These are phyloP conservation scores for Cynopterus sphinx DNA, from an alignment of 2,797 vertebrate species.

Conservation along the genomic window DNA sequence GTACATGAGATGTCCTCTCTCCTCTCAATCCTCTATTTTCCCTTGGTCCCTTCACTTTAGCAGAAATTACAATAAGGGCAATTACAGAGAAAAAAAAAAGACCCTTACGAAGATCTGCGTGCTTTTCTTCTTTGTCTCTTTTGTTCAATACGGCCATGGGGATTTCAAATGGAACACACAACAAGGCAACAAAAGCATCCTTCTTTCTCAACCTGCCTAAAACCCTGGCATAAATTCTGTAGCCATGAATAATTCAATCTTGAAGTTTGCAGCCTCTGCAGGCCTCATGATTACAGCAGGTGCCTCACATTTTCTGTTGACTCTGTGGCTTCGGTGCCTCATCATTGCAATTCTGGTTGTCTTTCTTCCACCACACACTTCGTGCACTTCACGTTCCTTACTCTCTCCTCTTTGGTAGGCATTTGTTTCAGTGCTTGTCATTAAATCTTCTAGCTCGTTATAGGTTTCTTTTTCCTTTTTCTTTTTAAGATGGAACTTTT, in stretches of 20 bases:
- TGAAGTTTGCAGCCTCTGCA: too few species aligned
- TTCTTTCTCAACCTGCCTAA: neutral
- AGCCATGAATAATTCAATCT: neutral
- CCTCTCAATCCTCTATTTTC: neutral
- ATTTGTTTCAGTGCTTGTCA: neutral
- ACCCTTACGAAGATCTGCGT: neutral
- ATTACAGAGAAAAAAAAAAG: neutral
- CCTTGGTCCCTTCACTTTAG: neutral
- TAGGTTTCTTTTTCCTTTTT: neutral
- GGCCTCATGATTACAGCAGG: too few species aligned
- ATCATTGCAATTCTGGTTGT: neutral
- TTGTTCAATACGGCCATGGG: neutral
- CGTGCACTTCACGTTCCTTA: neutral
- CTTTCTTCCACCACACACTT: neutral
- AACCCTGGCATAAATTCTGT: neutral
- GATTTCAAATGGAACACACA: conserved; percentile 3
- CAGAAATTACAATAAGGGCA: neutral
- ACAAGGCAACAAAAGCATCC: neutral
- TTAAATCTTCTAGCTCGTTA: neutral
- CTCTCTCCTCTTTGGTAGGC: neutral
- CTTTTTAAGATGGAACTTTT: neutral
- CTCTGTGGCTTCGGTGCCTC: neutral
- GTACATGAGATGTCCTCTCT: neutral
- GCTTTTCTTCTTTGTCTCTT: neutral
- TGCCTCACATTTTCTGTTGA: neutral